These are phyloP conservation scores for Antedon mediterranea DNA, from an alignment of 53 echinoderm and acorn worm genomes.

Conservation along the genomic window DNA sequence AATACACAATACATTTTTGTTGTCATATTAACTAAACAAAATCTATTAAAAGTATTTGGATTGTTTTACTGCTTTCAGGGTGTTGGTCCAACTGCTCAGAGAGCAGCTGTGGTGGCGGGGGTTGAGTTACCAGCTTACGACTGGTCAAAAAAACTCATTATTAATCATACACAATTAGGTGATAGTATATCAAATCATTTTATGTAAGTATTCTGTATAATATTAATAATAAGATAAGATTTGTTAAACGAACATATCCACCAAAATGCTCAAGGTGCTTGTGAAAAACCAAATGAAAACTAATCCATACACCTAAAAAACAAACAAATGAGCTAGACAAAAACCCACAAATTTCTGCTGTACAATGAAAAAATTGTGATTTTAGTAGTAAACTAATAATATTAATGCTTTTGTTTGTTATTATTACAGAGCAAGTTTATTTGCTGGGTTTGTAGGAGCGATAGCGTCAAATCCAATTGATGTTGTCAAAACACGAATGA, in stretches of 20 bases:
- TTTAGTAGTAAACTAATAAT: no score
- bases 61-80: slow-evolving; percentile 34
- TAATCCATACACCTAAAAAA: no score
- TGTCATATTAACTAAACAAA: no score
- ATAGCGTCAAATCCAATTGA: slow-evolving; percentile 87
- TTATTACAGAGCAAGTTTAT: slow-evolving; percentile 64
- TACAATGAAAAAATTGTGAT: no score
- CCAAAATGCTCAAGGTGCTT: no score
- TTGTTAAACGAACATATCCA: no score
- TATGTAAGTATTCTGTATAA: slow-evolving; percentile 46
- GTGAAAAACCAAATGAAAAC: no score
- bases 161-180: slow-evolving; percentile 48
- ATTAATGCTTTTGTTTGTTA: neutral
- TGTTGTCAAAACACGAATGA: slow-evolving; percentile 78
- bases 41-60: no score
- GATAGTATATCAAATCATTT: slow-evolving; percentile 70
- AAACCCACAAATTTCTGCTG: no score
- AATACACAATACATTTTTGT: no score
- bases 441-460: slow-evolving; percentile 82
- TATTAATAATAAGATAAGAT: no score
- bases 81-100: slow-evolving; percentile 81
- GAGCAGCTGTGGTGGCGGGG: slow-evolving; percentile 90
- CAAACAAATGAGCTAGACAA: no score
- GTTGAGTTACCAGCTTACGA: slow-evolving; percentile 88
- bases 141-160: slow-evolving; percentile 66